Percentiles rank a stretch among this genome's conserved stretches.
These are phyloP conservation scores for Palythoa grandiflora DNA, from an alignment of 92 coral and sea anemone species.

Conservation along the genomic window DNA sequence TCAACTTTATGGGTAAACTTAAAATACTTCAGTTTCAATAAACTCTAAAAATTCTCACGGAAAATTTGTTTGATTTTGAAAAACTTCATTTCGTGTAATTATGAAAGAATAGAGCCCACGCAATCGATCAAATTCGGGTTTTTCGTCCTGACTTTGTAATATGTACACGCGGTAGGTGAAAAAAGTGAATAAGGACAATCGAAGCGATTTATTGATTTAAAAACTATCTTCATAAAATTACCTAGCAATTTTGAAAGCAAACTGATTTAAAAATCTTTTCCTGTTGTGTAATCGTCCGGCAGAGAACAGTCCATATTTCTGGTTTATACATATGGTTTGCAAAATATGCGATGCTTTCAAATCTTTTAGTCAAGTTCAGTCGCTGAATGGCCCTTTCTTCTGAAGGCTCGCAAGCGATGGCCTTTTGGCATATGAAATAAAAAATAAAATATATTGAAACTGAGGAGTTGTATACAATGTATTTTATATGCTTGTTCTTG, in stretches of 20 bases:
- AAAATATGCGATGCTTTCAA: not conserved
- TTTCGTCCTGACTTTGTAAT: not conserved
- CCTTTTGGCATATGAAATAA: too few relatives aligned
- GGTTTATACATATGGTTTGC: not conserved
- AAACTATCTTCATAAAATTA: not conserved
- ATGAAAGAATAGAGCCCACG: not conserved
- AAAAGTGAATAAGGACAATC: not conserved
- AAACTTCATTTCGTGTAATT: slow-evolving; percentile 1
- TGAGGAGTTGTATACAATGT: too few relatives aligned
- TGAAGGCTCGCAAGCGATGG: too few relatives aligned
- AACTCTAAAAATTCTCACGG: not conserved
- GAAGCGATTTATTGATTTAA: not conserved
- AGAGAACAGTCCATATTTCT: not conserved
- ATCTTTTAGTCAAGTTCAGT: too few relatives aligned
- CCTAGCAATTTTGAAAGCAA: not conserved
- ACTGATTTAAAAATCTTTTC: not conserved
- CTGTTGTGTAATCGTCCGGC: not conserved
- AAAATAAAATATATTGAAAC: too few relatives aligned
- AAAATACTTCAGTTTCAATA: not conserved
- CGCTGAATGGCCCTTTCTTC: too few relatives aligned
- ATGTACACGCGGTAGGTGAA: not conserved
- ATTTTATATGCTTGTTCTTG: not conserved
- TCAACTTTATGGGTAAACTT: not conserved
- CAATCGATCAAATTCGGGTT: not conserved
- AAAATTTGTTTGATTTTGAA: not conserved